These are phyloP conservation scores for Aphaenogaster floridana DNA, from an alignment of 1,140 invertebrate species.

Conservation along the genomic window DNA sequence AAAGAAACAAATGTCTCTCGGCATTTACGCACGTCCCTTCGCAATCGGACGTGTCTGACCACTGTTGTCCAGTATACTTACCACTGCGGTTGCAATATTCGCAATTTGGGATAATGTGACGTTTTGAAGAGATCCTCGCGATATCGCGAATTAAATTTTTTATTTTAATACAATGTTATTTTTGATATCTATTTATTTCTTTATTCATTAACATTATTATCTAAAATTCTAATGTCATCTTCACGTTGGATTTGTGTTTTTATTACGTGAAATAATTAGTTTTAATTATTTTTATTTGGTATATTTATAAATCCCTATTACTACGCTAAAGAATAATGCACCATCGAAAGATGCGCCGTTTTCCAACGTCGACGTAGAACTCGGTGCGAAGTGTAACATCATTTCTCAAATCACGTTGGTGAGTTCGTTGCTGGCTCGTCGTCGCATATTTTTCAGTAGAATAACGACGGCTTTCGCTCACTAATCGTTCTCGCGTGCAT, in stretches of 20 bases:
- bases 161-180: neutral
- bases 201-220: neutral
- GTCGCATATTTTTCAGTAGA: slow-evolving; percentile 59
- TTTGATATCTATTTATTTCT: neutral
- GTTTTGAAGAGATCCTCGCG: neutral
- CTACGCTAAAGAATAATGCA: neutral
- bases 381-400: slow-evolving; percentile 29
- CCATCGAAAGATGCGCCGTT: neutral
- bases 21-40: slow-evolving; percentile 48
- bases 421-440: slow-evolving; percentile 58
- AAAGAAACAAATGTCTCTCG: slow-evolving; percentile 77
- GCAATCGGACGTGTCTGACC: slow-evolving; percentile 27
- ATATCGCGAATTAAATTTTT: neutral
- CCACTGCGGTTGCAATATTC: slow-evolving; percentile 16
- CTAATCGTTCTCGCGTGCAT: slow-evolving; percentile 72
- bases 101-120: slow-evolving; percentile 11
- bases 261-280: neutral
- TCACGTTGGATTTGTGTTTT: neutral
- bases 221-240: neutral
- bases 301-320: neutral
- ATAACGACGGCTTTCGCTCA: slow-evolving; percentile 74
- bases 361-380: slow-evolving; percentile 6
- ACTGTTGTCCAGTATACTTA: slow-evolving; percentile 34
- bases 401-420: slow-evolving; percentile 62
- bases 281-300: neutral